A percentile compares a stretch with the other conserved stretches of the same genome.
Conservation (phyloP, 2,888 invertebrate species). For the Agriotes lineatus region DNA sequence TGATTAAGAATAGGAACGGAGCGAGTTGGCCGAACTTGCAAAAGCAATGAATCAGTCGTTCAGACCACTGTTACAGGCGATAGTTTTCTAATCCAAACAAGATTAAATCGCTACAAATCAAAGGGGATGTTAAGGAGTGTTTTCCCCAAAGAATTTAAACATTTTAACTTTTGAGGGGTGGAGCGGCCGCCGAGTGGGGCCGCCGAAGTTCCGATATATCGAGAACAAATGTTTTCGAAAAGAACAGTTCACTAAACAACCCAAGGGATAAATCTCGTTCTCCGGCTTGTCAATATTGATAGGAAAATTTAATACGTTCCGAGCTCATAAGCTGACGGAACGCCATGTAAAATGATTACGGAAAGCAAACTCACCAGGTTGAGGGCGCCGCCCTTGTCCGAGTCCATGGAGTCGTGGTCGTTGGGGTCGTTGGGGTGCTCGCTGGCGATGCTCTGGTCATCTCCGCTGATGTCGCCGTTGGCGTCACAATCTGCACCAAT, state of each 20-base stretch:
- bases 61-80: not conserved
- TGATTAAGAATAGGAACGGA: no score
- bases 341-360: conserved; percentile 25
- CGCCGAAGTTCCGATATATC: conserved; percentile 59
- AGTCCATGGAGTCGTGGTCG: conserved; percentile 75
- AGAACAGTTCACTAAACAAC: conserved; percentile 56
- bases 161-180: conserved; percentile 64
- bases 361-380: conserved; percentile 70
- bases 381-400: conserved; percentile 71
- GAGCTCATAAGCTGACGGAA: conserved; percentile 24
- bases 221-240: conserved; percentile 59
- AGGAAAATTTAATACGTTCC: conserved; percentile 53
- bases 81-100: conserved; percentile 11
- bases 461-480: conserved; percentile 74
- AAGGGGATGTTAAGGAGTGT: conserved; percentile 50
- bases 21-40: no score
- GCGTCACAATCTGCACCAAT: conserved; percentile 71
- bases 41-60: conserved; percentile 10
- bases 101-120: conserved; percentile 52
- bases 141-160: conserved; percentile 65
- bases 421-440: conserved; percentile 70
- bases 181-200: conserved; percentile 54
- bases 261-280: conserved; percentile 53
- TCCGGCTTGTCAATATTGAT: conserved; percentile 54
- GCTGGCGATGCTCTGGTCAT: conserved; percentile 72